A percentile compares a stretch with the other conserved stretches of the same genome.
Conservation (phyloP, 2,797 vertebrate species). For the Diglossa cyanea region DNA sequence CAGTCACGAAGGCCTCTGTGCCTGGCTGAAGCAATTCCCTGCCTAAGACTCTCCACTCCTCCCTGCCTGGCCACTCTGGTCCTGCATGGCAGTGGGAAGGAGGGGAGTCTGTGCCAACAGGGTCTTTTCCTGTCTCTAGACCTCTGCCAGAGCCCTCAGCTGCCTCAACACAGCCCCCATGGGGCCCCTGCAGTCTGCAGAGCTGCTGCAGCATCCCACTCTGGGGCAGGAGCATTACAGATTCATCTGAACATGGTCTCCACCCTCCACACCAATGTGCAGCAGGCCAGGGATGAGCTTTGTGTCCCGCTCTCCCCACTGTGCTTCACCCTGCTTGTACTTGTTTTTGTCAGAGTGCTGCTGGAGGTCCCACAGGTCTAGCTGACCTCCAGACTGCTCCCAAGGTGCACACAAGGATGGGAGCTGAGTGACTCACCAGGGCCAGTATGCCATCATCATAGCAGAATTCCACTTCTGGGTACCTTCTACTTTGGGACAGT, state of each 20-base stretch:
- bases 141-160: neutral
- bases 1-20: accelerated
- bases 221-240: neutral
- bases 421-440: neutral
- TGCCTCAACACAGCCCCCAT: neutral
- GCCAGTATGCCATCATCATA: neutral
- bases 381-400: neutral
- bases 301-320: neutral
- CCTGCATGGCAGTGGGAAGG: accelerated
- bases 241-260: neutral
- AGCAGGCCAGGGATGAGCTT: neutral
- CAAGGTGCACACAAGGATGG: neutral
- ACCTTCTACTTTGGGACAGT: neutral
- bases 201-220: neutral
- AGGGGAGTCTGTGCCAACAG: neutral
- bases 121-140: no score
- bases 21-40: neutral
- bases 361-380: neutral
- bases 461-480: neutral
- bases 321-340: neutral
- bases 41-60: neutral
- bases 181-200: neutral
- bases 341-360: neutral
- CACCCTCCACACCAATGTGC: neutral
- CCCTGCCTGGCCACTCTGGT: neutral